Evolutionary conservation across 1,140 invertebrate genomes (phyloP).

Genomic region (Habropoda laboriosa): DNA sequence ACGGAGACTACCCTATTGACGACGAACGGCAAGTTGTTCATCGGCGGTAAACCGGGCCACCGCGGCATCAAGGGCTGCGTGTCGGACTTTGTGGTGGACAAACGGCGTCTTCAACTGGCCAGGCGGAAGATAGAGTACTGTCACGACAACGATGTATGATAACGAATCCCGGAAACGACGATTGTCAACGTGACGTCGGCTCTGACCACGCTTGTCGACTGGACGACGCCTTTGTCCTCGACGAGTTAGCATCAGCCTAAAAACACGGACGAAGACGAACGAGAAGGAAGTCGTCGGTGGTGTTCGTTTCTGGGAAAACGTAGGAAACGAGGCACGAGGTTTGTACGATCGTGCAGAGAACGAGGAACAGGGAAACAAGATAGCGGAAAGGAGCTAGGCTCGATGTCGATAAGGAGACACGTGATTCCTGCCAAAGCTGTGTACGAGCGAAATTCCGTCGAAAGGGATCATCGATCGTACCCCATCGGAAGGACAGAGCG

Average conservation of each 20-base stretch:
- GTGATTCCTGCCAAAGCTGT: constrained; percentile 57
- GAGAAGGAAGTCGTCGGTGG: neutral
- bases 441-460: neutral
- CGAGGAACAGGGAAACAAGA: neutral
- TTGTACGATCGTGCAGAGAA: neutral
- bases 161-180: constrained; percentile 60
- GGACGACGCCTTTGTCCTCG: constrained; percentile 30
- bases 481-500: neutral
- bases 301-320: constrained; percentile 3
- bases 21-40: constrained; percentile 80
- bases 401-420: neutral
- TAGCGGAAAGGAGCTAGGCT: neutral
- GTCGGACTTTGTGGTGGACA: constrained; percentile 83
- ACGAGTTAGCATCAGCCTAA: constrained; percentile 52
- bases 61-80: constrained; percentile 86
- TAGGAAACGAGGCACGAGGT: neutral
- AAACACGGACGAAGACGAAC: constrained; percentile 6
- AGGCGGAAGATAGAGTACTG: constrained; percentile 80
- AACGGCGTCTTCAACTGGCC: constrained; percentile 78
- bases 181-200: constrained; percentile 60
- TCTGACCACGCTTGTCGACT: constrained; percentile 34
- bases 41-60: constrained; percentile 82
- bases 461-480: neutral
- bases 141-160: constrained; percentile 82
- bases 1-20: constrained; percentile 73